phyloP scores from a whole-genome alignment of 1,140 invertebrate species.

The Euwallacea fornicatus region DNA sequence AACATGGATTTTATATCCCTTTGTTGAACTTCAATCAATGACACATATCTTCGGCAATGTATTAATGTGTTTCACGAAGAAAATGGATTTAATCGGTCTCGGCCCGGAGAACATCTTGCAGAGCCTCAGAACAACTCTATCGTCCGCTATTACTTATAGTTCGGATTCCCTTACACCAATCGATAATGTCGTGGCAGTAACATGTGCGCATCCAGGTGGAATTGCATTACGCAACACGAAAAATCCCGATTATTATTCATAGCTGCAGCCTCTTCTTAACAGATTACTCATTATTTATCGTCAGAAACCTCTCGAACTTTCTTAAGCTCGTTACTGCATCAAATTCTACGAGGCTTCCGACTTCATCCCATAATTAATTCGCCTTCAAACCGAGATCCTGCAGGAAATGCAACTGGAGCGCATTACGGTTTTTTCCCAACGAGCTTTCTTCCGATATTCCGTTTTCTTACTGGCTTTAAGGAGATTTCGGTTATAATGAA shows the following conservation, averaged over 20 bases:
- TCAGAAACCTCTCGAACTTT: constrained; percentile 15
- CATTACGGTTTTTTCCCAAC: constrained; percentile 25
- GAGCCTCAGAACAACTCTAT: too few relatives aligned
- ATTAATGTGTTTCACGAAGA: too few relatives aligned
- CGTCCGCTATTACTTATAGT: too few relatives aligned
- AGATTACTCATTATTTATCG: constrained; percentile 19
- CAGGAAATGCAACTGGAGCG: constrained; percentile 15
- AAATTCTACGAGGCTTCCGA: not conserved
- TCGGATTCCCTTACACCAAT: too few relatives aligned
- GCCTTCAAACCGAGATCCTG: constrained; percentile 12
- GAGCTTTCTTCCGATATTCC: constrained; percentile 19
- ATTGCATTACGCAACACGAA: too few relatives aligned
- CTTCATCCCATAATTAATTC: constrained; percentile 21
- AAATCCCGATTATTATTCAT: constrained; percentile 14
- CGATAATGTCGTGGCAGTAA: too few relatives aligned
- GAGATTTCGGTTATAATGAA: constrained; percentile 5
- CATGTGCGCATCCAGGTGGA: too few relatives aligned
- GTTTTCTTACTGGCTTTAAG: constrained; percentile 9
- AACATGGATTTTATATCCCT: too few relatives aligned
- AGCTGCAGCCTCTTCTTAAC: constrained; percentile 11
- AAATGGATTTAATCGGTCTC: too few relatives aligned
- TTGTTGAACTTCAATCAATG: too few relatives aligned
- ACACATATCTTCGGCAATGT: too few relatives aligned
- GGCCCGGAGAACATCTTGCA: too few relatives aligned
- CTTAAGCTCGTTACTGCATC: constrained; percentile 19